Conservation (phyloP, 2,888 invertebrate genomes). For the Diarsia mendica region DNA sequence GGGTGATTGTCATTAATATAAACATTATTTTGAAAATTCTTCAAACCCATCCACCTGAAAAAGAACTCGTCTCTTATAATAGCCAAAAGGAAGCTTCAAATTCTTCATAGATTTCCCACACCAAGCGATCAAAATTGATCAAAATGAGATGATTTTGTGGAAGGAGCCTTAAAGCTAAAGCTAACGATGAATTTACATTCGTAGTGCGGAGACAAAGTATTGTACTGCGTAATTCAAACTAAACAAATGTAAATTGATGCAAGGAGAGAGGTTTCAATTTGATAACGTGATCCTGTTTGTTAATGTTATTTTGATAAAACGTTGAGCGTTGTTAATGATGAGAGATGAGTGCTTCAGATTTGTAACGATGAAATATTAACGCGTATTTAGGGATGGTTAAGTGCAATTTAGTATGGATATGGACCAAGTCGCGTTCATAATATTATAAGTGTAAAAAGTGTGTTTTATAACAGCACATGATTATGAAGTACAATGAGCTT, state of each 20-base stretch:
- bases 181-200: slow-evolving; percentile 64
- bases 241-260: slow-evolving; percentile 75
- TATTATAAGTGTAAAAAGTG: too few species aligned
- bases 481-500: background rate
- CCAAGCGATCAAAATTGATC: too few species aligned
- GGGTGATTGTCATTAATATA: too few species aligned
- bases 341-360: slow-evolving; percentile 41
- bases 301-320: slow-evolving; percentile 66
- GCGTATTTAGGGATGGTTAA: slow-evolving; percentile 1
- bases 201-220: slow-evolving; percentile 65
- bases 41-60: too few species aligned
- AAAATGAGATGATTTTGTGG: too few species aligned
- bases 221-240: slow-evolving; percentile 71
- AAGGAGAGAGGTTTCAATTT: slow-evolving; percentile 65
- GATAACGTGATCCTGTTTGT: slow-evolving; percentile 69
- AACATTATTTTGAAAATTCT: too few species aligned
- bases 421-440: background rate
- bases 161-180: slow-evolving; percentile 56
- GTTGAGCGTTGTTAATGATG: slow-evolving; percentile 44
- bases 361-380: slow-evolving; percentile 31
- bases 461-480: background rate
- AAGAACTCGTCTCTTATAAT: too few species aligned
- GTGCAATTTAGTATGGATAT: slow-evolving; percentile 2
- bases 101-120: too few species aligned
- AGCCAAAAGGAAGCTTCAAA: too few species aligned